These are phyloP conservation scores for Pseudanteris insignis DNA, from an alignment of 2,888 invertebrate species.

Conservation along the genomic window DNA sequence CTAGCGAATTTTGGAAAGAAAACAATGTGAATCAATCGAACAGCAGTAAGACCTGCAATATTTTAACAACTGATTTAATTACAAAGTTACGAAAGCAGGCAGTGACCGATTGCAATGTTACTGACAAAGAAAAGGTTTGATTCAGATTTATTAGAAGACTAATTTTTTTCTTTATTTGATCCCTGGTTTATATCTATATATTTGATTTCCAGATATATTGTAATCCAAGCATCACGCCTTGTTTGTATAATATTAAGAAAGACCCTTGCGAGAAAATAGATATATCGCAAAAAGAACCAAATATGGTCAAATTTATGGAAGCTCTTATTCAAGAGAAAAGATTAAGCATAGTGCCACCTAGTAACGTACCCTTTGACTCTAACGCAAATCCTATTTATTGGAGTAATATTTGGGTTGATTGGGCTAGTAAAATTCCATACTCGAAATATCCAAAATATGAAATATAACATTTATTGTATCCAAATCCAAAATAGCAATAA, in stretches of 20 bases:
- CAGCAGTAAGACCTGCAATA: too few relatives aligned
- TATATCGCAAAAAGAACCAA: constrained; percentile 64
- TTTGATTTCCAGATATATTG: constrained; percentile 17
- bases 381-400: constrained; percentile 69
- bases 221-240: constrained; percentile 33
- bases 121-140: constrained; percentile 46
- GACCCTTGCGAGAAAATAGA: constrained; percentile 67
- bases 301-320: constrained; percentile 66
- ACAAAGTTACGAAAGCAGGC: too few relatives aligned
- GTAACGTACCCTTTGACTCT: constrained; percentile 66
- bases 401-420: constrained; percentile 71
- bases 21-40: too few relatives aligned
- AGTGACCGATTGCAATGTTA: constrained; percentile 55
- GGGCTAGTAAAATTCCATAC: constrained; percentile 61
- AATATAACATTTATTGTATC: too few relatives aligned
- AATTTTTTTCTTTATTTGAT: too few relatives aligned
- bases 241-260: constrained; percentile 63
- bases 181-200: neutral
- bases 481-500: too few relatives aligned
- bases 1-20: too few relatives aligned
- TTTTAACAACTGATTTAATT: too few relatives aligned
- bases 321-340: constrained; percentile 53
- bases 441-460: too few relatives aligned
- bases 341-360: constrained; percentile 64
- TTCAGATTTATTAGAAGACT: too few relatives aligned